Evolutionary conservation across 2,888 invertebrate genomes (phyloP), one percentile per base, ranked within the genome.

Genomic region (Campoletis raptor): DNA sequence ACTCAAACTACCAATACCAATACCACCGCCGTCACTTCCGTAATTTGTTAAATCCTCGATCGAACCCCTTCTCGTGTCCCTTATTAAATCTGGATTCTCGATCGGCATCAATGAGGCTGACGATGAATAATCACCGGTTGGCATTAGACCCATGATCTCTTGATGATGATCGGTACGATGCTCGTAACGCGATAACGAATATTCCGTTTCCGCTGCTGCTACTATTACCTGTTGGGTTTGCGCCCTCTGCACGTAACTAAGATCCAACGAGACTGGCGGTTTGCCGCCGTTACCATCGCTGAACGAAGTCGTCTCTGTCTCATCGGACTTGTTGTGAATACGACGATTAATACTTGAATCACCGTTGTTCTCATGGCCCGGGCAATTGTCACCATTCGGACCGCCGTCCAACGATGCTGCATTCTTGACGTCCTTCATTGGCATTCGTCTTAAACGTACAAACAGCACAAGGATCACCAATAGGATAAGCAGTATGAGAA

Each of bases 11-110:
- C 87, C 81, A 36, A 87, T 84, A 54, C 85, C 86, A 36, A 90
- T n/a, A n/a, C n/a, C 85, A 15, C 87, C 81, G 40, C 88, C 87
- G 64, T 85, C 86, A 45, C 90, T 87, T 0, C 97, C 97, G 78
- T 96, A 96, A 78, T 96, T 96, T 15, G 94, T 91, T 9, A 95
- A 93, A 64, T 94, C 93, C 37, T 92, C 94, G 48, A 90, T 86
- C n/a, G 94, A 92, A 7, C 92, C 92, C 4, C 93, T 93, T 83
- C 91, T 93, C 88, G 98, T 97, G 92, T 98, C 98, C 92, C 97
- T 97, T 91, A 98, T 98, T 88, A 98, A 95, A 94, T 98, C 98
- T 3, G 98, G 98, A 94, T 98, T 97, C 91, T 98, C 98, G 90
- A 95, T 96, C 96, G 88, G 96, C 96, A 89, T 97, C 36, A 93